Base-by-base conservation (phyloP, 2,888 invertebrate genomes). In the Drosophila maculinotata region DNA sequence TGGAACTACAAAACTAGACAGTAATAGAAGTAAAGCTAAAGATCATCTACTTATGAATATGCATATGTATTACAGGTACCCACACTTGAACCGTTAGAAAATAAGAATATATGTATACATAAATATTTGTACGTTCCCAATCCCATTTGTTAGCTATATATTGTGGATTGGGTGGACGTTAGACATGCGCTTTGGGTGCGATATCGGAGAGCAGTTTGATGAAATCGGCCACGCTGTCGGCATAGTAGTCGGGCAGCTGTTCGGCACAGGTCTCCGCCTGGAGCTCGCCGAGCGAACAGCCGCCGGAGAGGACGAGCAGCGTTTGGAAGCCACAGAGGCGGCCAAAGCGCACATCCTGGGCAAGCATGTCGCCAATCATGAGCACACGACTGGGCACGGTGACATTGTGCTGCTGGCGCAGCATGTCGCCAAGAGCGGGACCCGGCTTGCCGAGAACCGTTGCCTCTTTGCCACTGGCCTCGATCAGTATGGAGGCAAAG, bases 281-380 rank as follows among this genome's bases (percentile, higher is more conserved):
- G 7, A 91, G 60, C 17, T 91, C 76, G 0, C 79, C 72, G 3
- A 74, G 58, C 0, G 63, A 56, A 20, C 87, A 86, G 41, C 90
- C 89, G 9, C 91, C 91, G 17, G 94, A 94, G 5, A 96, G 92
- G 0, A 97, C 95, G n/a, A 97, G 91, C 33, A 97, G 89, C 0
- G 96, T 96, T 81, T 94, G 93, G 87, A 96, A 94, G 0, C 95
- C 96, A 66, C 93, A 94, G 7, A 92, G 92, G 49, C 93, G 94
- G 0, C 96, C 97, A 71, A 97, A 94, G 0, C 93, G 92, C 38
- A 97, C 93, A 90, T 97, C 97, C 85, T 97, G 96, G 63, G 95
- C 94, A 35, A 95, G 92, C 95, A 95, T 94, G 90, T 97, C 97
- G 28, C 97, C 97, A 84, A 97, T 94, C 93, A 97, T 96, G 6